phyloP scores from a whole-genome alignment of 2,888 invertebrate species.

The Agrochola lychnidis region DNA sequence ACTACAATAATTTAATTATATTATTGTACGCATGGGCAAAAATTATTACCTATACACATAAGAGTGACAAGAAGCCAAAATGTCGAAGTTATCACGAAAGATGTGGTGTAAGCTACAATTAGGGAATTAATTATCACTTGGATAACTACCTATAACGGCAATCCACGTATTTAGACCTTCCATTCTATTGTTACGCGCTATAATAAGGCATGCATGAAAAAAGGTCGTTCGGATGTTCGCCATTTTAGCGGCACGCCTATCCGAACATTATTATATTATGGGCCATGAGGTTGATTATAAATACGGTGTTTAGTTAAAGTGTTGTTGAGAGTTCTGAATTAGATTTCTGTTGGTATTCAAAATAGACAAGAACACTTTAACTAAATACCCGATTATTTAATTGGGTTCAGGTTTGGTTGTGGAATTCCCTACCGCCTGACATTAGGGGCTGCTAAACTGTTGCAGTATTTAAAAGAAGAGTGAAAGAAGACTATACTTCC shows the following conservation, averaged over 20 bases:
- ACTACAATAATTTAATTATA: neutral
- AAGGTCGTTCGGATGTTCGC: conserved; percentile 76
- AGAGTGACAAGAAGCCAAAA: neutral
- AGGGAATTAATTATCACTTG: conserved; percentile 40
- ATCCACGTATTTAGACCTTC: conserved; percentile 39
- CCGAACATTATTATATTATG: conserved; percentile 61
- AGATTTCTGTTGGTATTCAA: neutral
- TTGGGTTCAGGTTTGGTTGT: no score
- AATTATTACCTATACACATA: neutral
- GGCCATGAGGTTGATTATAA: conserved; percentile 39
- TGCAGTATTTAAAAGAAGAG: no score
- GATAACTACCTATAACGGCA: conserved; percentile 20
- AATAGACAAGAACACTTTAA: no score
- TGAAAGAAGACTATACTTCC: no score
- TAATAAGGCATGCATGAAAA: conserved; percentile 76
- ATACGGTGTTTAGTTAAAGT: conserved; percentile 19
- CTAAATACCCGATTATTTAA: no score
- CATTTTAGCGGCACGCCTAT: conserved; percentile 74
- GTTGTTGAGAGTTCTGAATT: neutral
- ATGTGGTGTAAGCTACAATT: conserved; percentile 14
- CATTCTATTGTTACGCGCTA: conserved; percentile 72
- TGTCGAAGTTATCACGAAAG: conserved; percentile 31
- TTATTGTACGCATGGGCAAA: neutral
- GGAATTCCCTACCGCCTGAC: no score
- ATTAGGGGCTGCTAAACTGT: no score